Conservation (phyloP, 2,113 vertebrate genomes). For the Calidris pygmaea region DNA sequence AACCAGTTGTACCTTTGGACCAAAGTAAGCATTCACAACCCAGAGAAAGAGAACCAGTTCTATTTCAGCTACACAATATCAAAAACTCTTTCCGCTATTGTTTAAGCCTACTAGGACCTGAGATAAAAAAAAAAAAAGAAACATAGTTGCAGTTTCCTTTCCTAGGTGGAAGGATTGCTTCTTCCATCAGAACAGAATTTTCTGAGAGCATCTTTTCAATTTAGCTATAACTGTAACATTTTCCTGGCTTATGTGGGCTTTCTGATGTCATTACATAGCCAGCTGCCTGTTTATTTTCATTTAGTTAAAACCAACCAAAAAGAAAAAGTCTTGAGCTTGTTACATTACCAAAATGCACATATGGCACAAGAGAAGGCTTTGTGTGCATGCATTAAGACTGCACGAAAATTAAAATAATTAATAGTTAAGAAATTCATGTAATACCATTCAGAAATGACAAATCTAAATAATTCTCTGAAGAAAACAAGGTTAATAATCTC, state of each 20-base stretch:
- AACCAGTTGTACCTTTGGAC: background rate
- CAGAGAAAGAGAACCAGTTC: background rate
- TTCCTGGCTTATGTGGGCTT: slow-evolving; percentile 49
- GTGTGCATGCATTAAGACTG: background rate
- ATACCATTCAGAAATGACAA: background rate
- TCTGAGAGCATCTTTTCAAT: slow-evolving; percentile 27
- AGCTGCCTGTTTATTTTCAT: slow-evolving; percentile 31
- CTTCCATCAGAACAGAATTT: slow-evolving; percentile 11
- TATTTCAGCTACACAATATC: background rate
- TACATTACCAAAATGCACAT: background rate
- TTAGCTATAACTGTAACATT: slow-evolving; percentile 10
- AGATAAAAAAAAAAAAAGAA: background rate
- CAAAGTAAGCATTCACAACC: background rate
- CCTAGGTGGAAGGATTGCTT: background rate
- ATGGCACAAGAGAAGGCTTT: background rate
- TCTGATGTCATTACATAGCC: slow-evolving; percentile 26
- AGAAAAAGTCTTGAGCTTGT: background rate
- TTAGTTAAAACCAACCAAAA: slow-evolving; percentile 14
- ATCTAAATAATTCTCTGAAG: background rate
- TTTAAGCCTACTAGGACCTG: background rate
- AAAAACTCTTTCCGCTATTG: background rate
- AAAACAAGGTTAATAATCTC: background rate
- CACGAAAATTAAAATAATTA: background rate
- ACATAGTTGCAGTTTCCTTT: background rate
- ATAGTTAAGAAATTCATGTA: background rate